These are phyloP conservation scores for Trichopoda pennipes DNA, from an alignment of 2,888 invertebrate genomes.

Conservation along the genomic window DNA sequence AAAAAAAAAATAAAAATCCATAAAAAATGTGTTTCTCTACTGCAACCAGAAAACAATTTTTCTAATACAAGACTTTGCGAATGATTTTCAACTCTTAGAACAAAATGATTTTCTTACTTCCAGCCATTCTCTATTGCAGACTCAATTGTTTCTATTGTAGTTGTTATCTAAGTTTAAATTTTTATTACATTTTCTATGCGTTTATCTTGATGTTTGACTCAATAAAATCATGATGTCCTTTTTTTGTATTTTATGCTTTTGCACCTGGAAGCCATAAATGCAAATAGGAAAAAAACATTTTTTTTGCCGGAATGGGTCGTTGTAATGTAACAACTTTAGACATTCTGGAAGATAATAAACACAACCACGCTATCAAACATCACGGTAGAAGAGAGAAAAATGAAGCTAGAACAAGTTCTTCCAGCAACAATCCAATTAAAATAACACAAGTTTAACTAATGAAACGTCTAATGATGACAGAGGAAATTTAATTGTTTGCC, in stretches of 20 bases:
- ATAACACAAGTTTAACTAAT: constrained; percentile 61
- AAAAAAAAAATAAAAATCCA: not conserved
- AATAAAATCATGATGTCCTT: constrained; percentile 44
- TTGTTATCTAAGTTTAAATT: constrained; percentile 1
- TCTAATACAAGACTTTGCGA: constrained; percentile 1
- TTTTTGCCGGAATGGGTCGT: not conserved
- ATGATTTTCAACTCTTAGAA: not conserved
- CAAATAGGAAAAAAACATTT: constrained; percentile 45
- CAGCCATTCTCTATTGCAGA: not conserved
- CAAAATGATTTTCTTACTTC: constrained; percentile 18
- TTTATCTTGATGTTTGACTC: constrained; percentile 4
- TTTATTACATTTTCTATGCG: constrained; percentile 8
- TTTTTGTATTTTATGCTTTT: constrained; percentile 33
- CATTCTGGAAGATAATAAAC: constrained; percentile 2
- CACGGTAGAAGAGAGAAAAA: not conserved
- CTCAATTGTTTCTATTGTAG: not conserved
- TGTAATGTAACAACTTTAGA: constrained; percentile 17
- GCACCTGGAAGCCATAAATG: constrained; percentile 60
- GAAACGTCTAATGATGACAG: constrained; percentile 61
- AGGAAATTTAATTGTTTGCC: constrained; percentile 64
- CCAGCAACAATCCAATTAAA: constrained; percentile 68
- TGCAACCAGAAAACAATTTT: constrained; percentile 46
- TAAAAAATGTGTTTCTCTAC: not conserved
- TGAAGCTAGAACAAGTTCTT: not conserved
- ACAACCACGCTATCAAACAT: constrained; percentile 11